These are phyloP conservation scores for Chanos chanos DNA, from an alignment of 2,797 vertebrate genomes.

Conservation along the genomic window DNA sequence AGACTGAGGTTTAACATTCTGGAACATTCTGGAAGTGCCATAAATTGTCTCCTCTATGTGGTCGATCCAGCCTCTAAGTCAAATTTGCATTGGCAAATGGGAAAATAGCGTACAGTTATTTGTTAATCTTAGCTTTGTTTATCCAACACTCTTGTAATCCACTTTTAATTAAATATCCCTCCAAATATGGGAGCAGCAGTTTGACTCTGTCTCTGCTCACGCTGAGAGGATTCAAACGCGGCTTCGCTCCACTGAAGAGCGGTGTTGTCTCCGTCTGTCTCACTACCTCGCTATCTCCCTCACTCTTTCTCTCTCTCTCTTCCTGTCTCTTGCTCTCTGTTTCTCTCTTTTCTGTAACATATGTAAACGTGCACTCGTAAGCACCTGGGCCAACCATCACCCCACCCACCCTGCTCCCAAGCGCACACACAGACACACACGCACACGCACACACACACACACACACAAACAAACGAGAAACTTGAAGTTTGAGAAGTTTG, in stretches of 20 bases:
- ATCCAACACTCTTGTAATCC: slow-evolving; percentile 92
- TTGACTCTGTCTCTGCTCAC: slow-evolving; percentile 94
- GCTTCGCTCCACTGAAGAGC: slow-evolving; percentile 43
- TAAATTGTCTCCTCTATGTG: slow-evolving; percentile 86
- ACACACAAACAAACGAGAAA: slow-evolving; percentile 8
- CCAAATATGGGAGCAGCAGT: slow-evolving; percentile 94
- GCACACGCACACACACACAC: slow-evolving; percentile 12
- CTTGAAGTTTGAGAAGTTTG: slow-evolving; percentile 31
- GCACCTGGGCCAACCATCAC: slow-evolving; percentile 49
- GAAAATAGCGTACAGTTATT: slow-evolving; percentile 89
- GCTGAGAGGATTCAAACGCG: slow-evolving; percentile 75
- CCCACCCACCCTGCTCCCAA: neutral
- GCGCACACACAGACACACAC: slow-evolving; percentile 10
- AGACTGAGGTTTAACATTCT: slow-evolving; percentile 88
- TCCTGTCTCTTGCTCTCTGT: slow-evolving; percentile 5
- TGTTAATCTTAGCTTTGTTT: slow-evolving; percentile 98
- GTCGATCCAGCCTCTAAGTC: slow-evolving; percentile 90
- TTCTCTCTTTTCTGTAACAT: slow-evolving; percentile 8
- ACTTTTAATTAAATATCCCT: slow-evolving; percentile 98
- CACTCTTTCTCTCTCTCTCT: slow-evolving; percentile 33
- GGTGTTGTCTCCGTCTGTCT: slow-evolving; percentile 21
- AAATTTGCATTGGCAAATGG: slow-evolving; percentile 98
- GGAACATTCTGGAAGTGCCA: slow-evolving; percentile 82
- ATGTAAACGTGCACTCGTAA: slow-evolving; percentile 14
- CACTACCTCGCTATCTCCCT: slow-evolving; percentile 23